These are phyloP conservation scores for Nowickia ferox DNA, from an alignment of 2,888 invertebrate species.

Conservation along the genomic window DNA sequence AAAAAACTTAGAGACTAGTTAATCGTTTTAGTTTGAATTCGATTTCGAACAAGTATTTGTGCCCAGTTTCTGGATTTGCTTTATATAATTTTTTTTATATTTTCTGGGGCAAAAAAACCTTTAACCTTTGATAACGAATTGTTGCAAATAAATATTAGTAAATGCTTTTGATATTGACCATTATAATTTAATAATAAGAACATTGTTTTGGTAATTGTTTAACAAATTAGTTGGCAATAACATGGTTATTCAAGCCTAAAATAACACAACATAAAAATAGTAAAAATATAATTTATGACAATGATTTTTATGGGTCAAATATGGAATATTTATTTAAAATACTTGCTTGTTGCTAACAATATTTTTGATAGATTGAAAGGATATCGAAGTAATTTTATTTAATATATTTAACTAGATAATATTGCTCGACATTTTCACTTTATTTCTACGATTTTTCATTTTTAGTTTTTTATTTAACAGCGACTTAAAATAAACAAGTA, in stretches of 20 bases:
- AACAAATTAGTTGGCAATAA: conserved; percentile 55
- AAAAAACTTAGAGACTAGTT: conserved; percentile 57
- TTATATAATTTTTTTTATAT: conserved; percentile 1
- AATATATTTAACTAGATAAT: no score
- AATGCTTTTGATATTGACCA: conserved; percentile 70
- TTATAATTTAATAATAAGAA: conserved; percentile 64
- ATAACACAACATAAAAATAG: not conserved
- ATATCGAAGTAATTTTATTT: not conserved
- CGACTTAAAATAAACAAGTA: no score
- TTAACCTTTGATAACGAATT: conserved; percentile 65
- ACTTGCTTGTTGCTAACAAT: not conserved
- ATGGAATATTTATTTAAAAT: conserved; percentile 17
- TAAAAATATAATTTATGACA: conserved; percentile 2
- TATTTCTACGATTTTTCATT: no score
- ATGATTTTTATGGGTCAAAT: conserved; percentile 33
- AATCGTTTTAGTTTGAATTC: conserved; percentile 50
- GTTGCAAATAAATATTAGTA: conserved; percentile 53
- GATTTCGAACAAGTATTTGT: conserved; percentile 21
- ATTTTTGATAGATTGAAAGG: not conserved
- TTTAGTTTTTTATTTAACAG: no score
- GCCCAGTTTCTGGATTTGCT: conserved; percentile 16
- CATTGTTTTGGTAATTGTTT: conserved; percentile 63
- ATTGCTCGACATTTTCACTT: no score
- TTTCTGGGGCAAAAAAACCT: conserved; percentile 60
- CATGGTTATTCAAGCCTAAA: conserved; percentile 23